A percentile compares a stretch with the other conserved stretches of the same genome.
phyloP scores from a whole-genome alignment of 2,113 vertebrate genomes.

The Oncorhynchus nerka region DNA sequence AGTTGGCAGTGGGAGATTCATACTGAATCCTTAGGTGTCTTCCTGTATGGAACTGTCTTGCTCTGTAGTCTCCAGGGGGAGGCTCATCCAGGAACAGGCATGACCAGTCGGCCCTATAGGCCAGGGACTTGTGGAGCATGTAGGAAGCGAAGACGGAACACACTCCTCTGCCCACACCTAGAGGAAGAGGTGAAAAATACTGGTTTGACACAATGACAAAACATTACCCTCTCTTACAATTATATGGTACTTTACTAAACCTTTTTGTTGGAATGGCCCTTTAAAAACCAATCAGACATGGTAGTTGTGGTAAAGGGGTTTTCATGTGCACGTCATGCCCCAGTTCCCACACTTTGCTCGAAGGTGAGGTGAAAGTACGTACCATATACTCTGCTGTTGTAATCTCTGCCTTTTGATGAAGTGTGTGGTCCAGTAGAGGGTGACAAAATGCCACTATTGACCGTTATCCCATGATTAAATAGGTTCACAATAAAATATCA shows the following conservation, averaged over 20 bases:
- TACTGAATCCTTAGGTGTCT: constrained; percentile 77
- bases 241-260: too few relatives aligned
- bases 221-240: too few relatives aligned
- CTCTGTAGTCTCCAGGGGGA: constrained; percentile 21
- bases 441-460: too few relatives aligned
- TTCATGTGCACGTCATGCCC: not conserved
- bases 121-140: constrained; percentile 82
- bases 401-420: too few relatives aligned
- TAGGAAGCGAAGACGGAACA: constrained; percentile 80
- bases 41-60: constrained; percentile 16
- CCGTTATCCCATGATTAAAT: too few relatives aligned
- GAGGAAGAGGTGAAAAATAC: not conserved
- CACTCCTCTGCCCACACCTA: constrained; percentile 70
- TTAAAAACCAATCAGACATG: not conserved
- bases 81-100: constrained; percentile 63
- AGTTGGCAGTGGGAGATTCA: constrained; percentile 77
- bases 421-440: too few relatives aligned
- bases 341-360: too few relatives aligned
- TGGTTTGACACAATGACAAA: too few relatives aligned
- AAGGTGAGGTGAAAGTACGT: too few relatives aligned
- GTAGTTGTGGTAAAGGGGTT: not conserved
- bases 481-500: too few relatives aligned
- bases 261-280: too few relatives aligned
- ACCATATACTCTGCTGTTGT: too few relatives aligned
- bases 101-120: constrained; percentile 94